A percentile compares a stretch with the other conserved stretches of the same genome.
Evolutionary conservation across 1,140 invertebrate species (phyloP).

Genomic region (Hyposmocoma kahamanoa): DNA sequence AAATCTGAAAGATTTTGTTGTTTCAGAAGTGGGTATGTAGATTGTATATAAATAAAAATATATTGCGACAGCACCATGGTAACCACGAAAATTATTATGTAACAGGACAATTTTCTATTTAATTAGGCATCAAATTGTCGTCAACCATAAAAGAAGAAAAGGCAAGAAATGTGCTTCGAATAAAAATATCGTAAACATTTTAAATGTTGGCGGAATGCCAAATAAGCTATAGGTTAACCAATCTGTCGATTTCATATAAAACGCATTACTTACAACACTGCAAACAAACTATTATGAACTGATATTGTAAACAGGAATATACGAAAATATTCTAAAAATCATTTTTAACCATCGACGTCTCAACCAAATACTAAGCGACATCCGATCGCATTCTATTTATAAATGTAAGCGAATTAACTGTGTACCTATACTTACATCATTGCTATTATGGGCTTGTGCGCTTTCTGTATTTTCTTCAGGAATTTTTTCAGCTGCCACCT

Average conservation of each 20-base stretch:
- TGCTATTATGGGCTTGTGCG: slow-evolving; percentile 28
- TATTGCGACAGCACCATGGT: no score
- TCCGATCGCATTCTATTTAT: slow-evolving; percentile 60
- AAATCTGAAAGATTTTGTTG: no score
- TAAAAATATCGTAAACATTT: slow-evolving; percentile 66
- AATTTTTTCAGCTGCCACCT: slow-evolving; percentile 37
- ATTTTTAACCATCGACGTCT: neutral
- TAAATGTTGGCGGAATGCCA: slow-evolving; percentile 46
- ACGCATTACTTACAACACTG: neutral
- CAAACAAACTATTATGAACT: no score
- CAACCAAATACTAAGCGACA: slow-evolving; percentile 29
- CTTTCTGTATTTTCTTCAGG: slow-evolving; percentile 39
- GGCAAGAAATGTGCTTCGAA: slow-evolving; percentile 47
- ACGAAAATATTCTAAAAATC: no score
- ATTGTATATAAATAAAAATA: no score
- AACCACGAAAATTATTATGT: no score
- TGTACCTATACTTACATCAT: slow-evolving; percentile 32
- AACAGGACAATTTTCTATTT: no score
- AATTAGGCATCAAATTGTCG: slow-evolving; percentile 19
- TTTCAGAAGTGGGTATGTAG: no score
- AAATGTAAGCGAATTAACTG: slow-evolving; percentile 31
- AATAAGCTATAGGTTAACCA: slow-evolving; percentile 40
- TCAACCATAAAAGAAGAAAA: slow-evolving; percentile 55
- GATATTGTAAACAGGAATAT: no score
- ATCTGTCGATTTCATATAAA: slow-evolving; percentile 15